Percentiles rank a stretch among this genome's conserved stretches.
Evolutionary conservation across 2,797 vertebrate genomes (phyloP).

Genomic region (Cynopterus sphinx): DNA sequence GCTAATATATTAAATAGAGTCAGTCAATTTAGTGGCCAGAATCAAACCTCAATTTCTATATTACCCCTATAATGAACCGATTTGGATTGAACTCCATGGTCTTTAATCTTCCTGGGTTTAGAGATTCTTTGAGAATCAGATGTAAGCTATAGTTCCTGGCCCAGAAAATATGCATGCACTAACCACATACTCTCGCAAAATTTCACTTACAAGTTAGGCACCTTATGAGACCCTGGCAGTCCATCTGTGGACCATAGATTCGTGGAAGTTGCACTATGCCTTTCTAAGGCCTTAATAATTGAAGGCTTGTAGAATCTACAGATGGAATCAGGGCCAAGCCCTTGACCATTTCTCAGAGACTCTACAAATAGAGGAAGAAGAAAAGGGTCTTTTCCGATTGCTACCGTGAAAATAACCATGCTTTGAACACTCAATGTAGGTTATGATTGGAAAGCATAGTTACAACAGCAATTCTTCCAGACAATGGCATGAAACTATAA

Average conservation of each 20-base stretch:
- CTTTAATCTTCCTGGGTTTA: not conserved
- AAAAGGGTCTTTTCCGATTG: not conserved
- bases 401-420: not conserved
- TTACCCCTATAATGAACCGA: not conserved
- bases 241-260: not conserved
- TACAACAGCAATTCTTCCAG: not conserved
- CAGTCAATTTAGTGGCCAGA: not conserved
- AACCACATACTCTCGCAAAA: not conserved
- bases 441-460: not conserved
- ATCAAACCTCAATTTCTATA: not conserved
- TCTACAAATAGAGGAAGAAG: not conserved
- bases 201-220: not conserved
- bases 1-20: not conserved
- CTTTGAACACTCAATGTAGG: not conserved
- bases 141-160: not conserved
- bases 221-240: not conserved
- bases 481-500: not conserved
- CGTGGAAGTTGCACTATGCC: not conserved
- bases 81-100: not conserved
- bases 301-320: not conserved
- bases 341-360: not conserved
- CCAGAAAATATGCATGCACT: not conserved
- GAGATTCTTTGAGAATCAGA: not conserved
- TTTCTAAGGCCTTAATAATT: not conserved
- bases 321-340: not conserved